Evolutionary conservation across 1,140 invertebrate genomes (phyloP), one percentile per base, ranked within the genome.

Genomic region (Andricus grossulariae): DNA sequence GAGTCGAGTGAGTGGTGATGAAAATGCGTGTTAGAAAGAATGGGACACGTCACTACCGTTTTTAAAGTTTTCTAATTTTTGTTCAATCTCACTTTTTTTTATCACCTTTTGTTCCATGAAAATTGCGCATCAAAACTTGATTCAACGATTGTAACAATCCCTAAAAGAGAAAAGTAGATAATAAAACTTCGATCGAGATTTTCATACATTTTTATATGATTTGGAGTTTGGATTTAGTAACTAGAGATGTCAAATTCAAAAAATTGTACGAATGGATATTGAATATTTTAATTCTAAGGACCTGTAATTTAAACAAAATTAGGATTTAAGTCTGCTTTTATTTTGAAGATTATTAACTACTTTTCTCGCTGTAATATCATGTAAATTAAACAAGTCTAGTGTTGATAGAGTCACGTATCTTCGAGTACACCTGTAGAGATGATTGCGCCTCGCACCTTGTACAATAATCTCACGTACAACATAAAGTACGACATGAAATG

Each of bases 401-500:
- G 13, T 72, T 50, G 18, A 32, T 70, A 54, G 52, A 54, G 10
- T 54, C 13, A 66, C 25, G 60, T 45, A 66, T 39, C 55, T 57
- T 15, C 60, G 13, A 39, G 21, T 66, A 57, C 18, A 57, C 55
- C 19, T 66, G 60, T 66, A 66, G 25, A 66, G 39, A 66, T 12
- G 25, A 66, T 75, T 21, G 77, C 82, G 82, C 80, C 75, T 83
- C 81, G 83, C 87, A 86, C 79, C 81, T 45, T 88, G 84, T 88
- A 88, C 84, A 87, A 88, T 87, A 88, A 88, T 86, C 78, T 82
- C 74, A 72, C 73, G 49, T 11, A 50, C 51, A 66, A 32, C 39
- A 57, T 54, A 51, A 11, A 81, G 78, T 25, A 66, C 25, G 21
- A 15, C 57, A 60, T 66, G 15, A 32, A 66, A 32, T 66, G 60